Base-by-base conservation (phyloP, 53 echinoderm and acorn worm species). In the Mesocentrotus franciscanus region DNA sequence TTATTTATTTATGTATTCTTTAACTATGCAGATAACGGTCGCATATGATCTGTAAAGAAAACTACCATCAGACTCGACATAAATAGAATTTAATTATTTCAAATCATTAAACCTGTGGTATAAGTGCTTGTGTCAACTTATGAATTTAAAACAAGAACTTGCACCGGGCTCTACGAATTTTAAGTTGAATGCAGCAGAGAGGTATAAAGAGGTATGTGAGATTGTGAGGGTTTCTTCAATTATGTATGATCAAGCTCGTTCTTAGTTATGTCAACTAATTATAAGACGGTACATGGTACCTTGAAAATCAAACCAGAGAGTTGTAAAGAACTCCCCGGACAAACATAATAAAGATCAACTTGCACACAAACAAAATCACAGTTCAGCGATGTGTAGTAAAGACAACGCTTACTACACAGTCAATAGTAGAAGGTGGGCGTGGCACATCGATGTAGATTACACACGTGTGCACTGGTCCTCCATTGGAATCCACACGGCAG, bases 291-390 rank as follows among this genome's bases (percentile, higher is more conserved):
- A 74, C 74, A 74, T 74, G 74, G 2, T 74, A 24, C 68, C 7
- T 8, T 24, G 24, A 26, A 49, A 68, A 20, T 26, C 68, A 68
- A 74, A 30, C 74, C 14, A 29, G 20, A 7, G 22, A 42, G 42
- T 39, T 42, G 18, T 22, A 20, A 36, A 81, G 9, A 39, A 39
- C 36, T 42, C 81, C 22, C 18, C 42, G 18, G 22, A 42, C 81
- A 81, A 81, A 81, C 81, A 76, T 81, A 81, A 81, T 81, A 81
- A 81, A 81, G 39, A 81, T 81, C 42, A 42, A 76, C 33, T 33
- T 12, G 5, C 42, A 81, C 9, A 39, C 22, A 81, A 81, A 81
- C 81, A 81, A 78, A n/a, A 81, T 39, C n/a, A 32, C 9, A 78
- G 78, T 78, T 13, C 14, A 78, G 34, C 81, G 81, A 42, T 36